These are phyloP conservation scores for Xylota sylvarum DNA, from an alignment of 2,888 invertebrate genomes.

Conservation along the genomic window DNA sequence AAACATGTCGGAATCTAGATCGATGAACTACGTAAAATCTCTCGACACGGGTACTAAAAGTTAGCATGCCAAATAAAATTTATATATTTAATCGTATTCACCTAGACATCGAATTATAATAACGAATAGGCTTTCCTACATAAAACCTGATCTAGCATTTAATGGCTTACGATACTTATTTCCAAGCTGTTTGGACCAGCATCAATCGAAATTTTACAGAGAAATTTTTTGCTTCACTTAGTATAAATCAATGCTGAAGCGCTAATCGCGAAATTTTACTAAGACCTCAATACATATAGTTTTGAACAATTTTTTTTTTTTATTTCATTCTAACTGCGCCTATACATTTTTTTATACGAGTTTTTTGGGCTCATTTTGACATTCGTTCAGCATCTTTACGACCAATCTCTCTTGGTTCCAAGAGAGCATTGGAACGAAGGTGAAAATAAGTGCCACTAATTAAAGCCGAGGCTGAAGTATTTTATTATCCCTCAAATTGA, in stretches of 20 bases:
- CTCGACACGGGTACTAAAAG: neutral
- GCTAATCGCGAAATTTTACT: neutral
- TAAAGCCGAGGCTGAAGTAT: constrained; percentile 49
- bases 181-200: neutral
- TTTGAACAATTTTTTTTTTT: constrained; percentile 7
- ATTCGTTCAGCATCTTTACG: constrained; percentile 52
- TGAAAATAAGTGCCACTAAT: constrained; percentile 59
- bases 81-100: neutral
- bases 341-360: neutral
- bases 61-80: neutral
- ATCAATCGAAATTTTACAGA: neutral
- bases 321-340: neutral
- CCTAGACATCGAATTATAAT: neutral
- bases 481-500: constrained; percentile 51
- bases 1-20: neutral
- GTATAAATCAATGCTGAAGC: neutral
- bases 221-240: neutral
- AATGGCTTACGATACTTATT: neutral
- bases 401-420: constrained; percentile 47
- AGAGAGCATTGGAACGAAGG: constrained; percentile 40
- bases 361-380: constrained; percentile 53
- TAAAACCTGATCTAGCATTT: neutral
- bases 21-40: neutral
- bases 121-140: neutral
- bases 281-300: constrained; percentile 7